Percentiles rank a stretch among this genome's conserved stretches.
These are phyloP conservation scores for Genyomyrus donnyi DNA, from an alignment of 2,113 vertebrate species.

Conservation along the genomic window DNA sequence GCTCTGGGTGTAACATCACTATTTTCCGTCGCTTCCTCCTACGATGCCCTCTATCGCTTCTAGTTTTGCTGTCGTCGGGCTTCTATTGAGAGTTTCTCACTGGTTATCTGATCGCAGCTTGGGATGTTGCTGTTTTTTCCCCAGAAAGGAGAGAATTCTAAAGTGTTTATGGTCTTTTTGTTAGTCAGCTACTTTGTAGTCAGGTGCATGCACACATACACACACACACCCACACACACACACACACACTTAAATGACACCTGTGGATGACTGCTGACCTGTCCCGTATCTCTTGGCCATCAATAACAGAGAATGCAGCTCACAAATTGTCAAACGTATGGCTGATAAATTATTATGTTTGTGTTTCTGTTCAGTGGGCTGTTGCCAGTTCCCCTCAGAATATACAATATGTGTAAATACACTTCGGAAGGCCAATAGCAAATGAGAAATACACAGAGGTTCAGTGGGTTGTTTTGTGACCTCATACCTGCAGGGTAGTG, in stretches of 20 bases:
- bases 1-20: neutral
- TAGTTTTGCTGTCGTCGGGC: neutral
- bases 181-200: neutral
- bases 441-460: neutral
- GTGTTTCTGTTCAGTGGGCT: neutral
- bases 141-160: neutral
- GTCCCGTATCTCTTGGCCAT: neutral
- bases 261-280: neutral
- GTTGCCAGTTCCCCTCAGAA: neutral
- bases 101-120: neutral
- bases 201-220: neutral
- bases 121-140: conserved; percentile 12
- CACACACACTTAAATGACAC: neutral
- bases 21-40: neutral
- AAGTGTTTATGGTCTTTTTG: neutral
- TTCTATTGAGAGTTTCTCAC: neutral
- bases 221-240: neutral
- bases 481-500: neutral
- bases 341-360: neutral
- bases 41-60: neutral
- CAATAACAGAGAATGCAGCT: neutral
- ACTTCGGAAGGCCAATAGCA: neutral
- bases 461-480: neutral
- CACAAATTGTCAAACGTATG: neutral
- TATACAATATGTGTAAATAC: neutral